Evolutionary conservation across 2,888 invertebrate genomes (phyloP).

Genomic region (Sphaerophoria taeniata): DNA sequence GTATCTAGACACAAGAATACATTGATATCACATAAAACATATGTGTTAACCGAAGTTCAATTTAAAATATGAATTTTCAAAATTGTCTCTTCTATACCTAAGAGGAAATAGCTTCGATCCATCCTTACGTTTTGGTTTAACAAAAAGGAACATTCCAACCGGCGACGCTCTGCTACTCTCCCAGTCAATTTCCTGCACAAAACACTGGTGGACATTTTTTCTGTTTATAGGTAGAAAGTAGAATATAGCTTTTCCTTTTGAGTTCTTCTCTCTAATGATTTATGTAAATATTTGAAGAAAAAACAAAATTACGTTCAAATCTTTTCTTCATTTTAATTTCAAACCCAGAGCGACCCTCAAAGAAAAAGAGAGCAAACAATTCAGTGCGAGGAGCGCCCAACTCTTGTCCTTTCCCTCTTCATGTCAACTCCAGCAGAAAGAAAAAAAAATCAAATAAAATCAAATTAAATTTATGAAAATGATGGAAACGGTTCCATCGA

Average conservation of each 20-base stretch:
- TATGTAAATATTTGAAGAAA: constrained; percentile 55
- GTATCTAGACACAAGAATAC: too few relatives aligned
- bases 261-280: constrained; percentile 37
- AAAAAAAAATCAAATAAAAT: constrained; percentile 29
- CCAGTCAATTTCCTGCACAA: background rate
- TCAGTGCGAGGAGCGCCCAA: constrained; percentile 9
- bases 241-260: constrained; percentile 24
- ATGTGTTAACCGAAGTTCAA: too few relatives aligned
- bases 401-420: background rate
- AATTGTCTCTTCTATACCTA: too few relatives aligned
- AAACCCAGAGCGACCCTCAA: background rate
- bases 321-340: constrained; percentile 23
- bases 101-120: too few relatives aligned
- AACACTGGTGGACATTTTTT: background rate
- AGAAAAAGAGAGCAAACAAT: constrained; percentile 4
- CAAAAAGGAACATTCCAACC: constrained; percentile 4
- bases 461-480: constrained; percentile 69
- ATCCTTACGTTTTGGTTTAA: too few relatives aligned
- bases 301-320: constrained; percentile 26
- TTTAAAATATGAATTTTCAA: too few relatives aligned
- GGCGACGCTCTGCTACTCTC: background rate
- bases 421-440: constrained; percentile 5
- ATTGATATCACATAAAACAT: too few relatives aligned
- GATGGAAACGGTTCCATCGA: constrained; percentile 62
- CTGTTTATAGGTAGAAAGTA: background rate